Conservation (phyloP, 2,113 vertebrate genomes). For the Campylomormyrus numenius region DNA sequence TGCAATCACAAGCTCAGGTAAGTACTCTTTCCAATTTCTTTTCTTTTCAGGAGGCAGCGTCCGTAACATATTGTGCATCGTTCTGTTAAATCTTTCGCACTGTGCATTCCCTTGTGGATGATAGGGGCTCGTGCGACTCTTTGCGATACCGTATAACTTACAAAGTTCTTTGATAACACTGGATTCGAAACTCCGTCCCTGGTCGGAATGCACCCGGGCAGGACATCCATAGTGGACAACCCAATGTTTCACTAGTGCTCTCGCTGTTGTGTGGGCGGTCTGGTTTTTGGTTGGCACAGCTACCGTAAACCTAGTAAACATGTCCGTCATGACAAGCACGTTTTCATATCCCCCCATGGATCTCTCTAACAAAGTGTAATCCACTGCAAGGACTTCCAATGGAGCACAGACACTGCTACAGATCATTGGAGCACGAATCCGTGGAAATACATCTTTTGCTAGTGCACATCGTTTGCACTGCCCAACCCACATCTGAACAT, state of each 20-base stretch:
- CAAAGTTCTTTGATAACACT: background rate
- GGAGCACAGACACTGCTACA: background rate
- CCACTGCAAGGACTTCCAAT: too few species aligned
- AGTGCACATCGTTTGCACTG: background rate
- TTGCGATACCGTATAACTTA: background rate
- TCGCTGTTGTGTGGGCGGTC: background rate
- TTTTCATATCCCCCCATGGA: background rate
- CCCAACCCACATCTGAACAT: background rate
- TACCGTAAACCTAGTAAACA: background rate
- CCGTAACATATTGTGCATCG: background rate
- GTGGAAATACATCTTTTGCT: background rate
- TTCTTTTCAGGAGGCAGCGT: background rate
- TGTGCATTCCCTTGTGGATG: background rate
- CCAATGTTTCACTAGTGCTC: background rate
- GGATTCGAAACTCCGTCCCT: too few species aligned
- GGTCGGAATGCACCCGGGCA: background rate
- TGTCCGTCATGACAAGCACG: background rate
- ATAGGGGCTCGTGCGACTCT: background rate
- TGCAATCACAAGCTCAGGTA: too few species aligned
- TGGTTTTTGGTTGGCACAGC: background rate
- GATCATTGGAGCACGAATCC: background rate
- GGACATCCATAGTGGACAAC: background rate
- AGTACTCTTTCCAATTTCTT: background rate
- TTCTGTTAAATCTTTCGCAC: background rate
- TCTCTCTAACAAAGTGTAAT: background rate